Conservation (phyloP, 1,140 invertebrate genomes). For the Cecropterus lyciades region DNA sequence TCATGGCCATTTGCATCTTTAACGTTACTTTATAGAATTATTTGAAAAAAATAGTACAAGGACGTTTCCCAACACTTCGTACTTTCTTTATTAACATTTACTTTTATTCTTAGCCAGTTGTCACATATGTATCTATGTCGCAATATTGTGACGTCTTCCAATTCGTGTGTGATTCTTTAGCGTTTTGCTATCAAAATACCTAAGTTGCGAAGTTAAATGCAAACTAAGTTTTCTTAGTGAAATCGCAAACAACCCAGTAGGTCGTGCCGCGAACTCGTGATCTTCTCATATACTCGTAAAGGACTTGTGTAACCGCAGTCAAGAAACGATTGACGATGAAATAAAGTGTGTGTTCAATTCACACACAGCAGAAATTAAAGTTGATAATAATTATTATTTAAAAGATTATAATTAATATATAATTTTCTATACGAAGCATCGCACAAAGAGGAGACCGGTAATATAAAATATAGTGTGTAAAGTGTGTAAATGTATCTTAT, state of each 20-base stretch:
- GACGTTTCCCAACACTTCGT: no score
- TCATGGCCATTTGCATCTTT: no score
- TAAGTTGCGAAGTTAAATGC: slow-evolving; percentile 21
- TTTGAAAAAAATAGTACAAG: no score
- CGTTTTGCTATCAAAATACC: slow-evolving; percentile 34
- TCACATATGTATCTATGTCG: slow-evolving; percentile 11
- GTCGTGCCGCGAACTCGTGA: slow-evolving; percentile 44
- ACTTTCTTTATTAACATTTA: background rate
- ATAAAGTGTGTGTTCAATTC: no score
- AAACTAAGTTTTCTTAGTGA: slow-evolving; percentile 42
- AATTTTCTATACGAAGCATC: no score
- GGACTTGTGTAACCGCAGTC: slow-evolving; percentile 6
- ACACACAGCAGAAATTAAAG: no score
- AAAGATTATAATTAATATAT: no score
- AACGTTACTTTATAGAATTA: no score
- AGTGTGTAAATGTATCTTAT: no score
- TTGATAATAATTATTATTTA: no score
- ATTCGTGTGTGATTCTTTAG: slow-evolving; percentile 44
- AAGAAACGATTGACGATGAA: background rate
- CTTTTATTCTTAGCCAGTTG: background rate
- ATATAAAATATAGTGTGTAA: no score
- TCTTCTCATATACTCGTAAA: slow-evolving; percentile 38
- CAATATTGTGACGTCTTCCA: slow-evolving; percentile 2
- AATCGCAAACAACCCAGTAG: slow-evolving; percentile 49
- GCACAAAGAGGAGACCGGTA: no score